Evolutionary conservation across 2,888 invertebrate species (phyloP), one percentile per base, ranked within the genome.

Genomic region (Thereva nobilitata): DNA sequence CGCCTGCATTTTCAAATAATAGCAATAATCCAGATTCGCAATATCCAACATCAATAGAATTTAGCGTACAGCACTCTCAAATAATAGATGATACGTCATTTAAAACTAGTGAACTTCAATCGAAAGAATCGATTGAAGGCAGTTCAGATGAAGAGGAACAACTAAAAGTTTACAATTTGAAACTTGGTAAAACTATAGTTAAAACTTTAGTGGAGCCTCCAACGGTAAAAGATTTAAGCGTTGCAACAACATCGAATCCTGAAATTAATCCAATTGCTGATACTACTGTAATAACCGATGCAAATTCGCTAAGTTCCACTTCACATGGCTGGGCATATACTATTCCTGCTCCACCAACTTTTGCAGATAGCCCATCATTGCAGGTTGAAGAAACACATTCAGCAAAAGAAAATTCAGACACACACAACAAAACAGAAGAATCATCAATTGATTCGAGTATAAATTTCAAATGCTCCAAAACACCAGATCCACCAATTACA

Each of bases 141-240:
- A 80, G 80, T 52, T 80, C 80, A 5, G 80, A 80, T 66, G 80
- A 80, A 53, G 80, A 79, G 41, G 79, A 79, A 50, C 76, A 79
- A 69, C 70, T 76, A 56, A 79, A 80, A 68, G 78, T 80, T 8
- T 80, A 80, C 67, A 80, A 79, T 59, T 77, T 80, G 10, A 80
- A 80, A 70, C 73, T 79, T 64, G 77, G 80, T 10, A 76, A 80
- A 71, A 79, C 78, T 1, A 74, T 77, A 37, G 61, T 56, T 10
- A 66, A 69, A 47, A 73, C 63, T 0, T 54, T 72, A 0, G 61
- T 67, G 3, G 75, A 73, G 50, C 72, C 72, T 9, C 73, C 71
- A 50, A 70, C 71, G 4, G 52, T 74, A 23, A 71, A 72, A 42
- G 71, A 73, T 57, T 68, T 73, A 10, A 71, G 70, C 2, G 5